phyloP scores from a whole-genome alignment of 2,888 invertebrate species.

The Melipona bicolor region DNA sequence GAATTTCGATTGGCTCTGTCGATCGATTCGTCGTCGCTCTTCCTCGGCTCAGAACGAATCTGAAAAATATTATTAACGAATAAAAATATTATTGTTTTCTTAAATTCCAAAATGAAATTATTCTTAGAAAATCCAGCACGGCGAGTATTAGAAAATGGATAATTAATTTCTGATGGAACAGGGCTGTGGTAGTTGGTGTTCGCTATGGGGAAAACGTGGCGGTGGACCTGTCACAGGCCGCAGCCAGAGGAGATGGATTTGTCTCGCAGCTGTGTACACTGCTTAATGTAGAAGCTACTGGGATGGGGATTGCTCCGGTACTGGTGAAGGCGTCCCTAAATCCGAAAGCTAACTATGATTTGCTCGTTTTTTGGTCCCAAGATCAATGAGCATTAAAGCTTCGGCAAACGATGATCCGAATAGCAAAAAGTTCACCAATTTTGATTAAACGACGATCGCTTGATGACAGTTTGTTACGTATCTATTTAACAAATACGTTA shows the following conservation, averaged over 20 bases:
- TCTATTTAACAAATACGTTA: background rate
- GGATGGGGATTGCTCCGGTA: slow-evolving; percentile 69
- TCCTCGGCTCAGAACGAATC: background rate
- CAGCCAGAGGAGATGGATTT: slow-evolving; percentile 79
- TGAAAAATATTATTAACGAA: slow-evolving; percentile 4
- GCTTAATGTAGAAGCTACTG: slow-evolving; percentile 77
- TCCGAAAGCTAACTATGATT: slow-evolving; percentile 76
- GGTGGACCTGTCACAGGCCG: slow-evolving; percentile 70
- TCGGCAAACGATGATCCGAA: slow-evolving; percentile 23
- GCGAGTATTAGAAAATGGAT: slow-evolving; percentile 60
- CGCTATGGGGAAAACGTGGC: slow-evolving; percentile 67
- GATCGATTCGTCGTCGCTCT: background rate
- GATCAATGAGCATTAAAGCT: slow-evolving; percentile 65
- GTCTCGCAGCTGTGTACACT: slow-evolving; percentile 83
- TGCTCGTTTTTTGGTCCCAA: slow-evolving; percentile 63
- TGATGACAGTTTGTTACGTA: background rate
- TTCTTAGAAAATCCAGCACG: background rate
- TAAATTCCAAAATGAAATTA: background rate
- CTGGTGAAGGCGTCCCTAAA: slow-evolving; percentile 81
- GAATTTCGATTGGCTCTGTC: background rate
- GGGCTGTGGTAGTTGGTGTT: slow-evolving; percentile 64
- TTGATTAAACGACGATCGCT: background rate
- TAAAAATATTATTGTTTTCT: background rate
- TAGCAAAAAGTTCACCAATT: background rate
- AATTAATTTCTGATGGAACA: slow-evolving; percentile 76